These are phyloP conservation scores for Aphaenogaster ashmeadi DNA, from an alignment of 1,140 invertebrate species.

Conservation along the genomic window DNA sequence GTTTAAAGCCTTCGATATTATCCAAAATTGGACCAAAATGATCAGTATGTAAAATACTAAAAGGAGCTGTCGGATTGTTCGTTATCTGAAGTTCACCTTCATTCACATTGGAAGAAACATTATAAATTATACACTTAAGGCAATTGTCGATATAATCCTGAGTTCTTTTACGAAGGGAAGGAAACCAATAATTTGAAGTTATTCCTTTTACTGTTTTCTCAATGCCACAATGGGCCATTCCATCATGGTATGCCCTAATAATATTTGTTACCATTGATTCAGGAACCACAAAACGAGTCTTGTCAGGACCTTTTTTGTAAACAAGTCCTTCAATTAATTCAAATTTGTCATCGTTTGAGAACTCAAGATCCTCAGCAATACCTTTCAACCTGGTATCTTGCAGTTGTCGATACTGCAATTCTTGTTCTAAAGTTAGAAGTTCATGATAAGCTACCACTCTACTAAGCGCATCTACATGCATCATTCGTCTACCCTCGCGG, in stretches of 20 bases:
- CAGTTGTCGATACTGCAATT: neutral
- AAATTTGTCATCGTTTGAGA: neutral
- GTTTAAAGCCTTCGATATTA: neutral
- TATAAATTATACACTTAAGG: too few relatives aligned
- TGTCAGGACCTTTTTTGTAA: neutral
- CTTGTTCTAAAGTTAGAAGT: neutral
- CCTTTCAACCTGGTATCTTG: neutral
- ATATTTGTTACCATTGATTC: neutral
- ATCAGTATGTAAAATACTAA: neutral
- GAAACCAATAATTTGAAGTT: too few relatives aligned
- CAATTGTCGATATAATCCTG: too few relatives aligned
- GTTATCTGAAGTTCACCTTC: too few relatives aligned
- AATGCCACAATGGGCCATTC: neutral
- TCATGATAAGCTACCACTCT: neutral
- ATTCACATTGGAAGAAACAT: too few relatives aligned
- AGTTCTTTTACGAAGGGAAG: too few relatives aligned
- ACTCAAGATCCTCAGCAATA: slow-evolving; percentile 10
- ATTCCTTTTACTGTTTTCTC: neutral
- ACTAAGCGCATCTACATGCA: slow-evolving; percentile 80
- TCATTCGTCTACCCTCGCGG: slow-evolving; percentile 75
- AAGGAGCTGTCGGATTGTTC: too few relatives aligned
- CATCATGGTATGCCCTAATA: neutral
- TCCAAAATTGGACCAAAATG: neutral
- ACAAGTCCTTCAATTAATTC: neutral
- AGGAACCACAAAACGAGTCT: neutral